Base-by-base conservation (phyloP, 2,888 invertebrate genomes). In the Macrosoma leucophasiata region DNA sequence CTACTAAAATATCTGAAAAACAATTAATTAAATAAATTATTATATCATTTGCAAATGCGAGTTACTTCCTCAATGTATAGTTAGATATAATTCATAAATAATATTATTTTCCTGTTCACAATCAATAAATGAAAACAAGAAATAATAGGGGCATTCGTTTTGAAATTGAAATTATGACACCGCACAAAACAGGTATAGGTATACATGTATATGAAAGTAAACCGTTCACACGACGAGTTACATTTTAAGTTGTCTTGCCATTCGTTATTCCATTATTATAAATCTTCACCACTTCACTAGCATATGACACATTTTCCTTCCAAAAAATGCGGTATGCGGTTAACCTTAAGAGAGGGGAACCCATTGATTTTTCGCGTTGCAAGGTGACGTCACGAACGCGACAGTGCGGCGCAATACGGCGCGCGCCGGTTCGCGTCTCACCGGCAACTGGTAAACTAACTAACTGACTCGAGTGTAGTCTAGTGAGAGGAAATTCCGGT, bases 311-410 rank as follows among this genome's bases (percentile, higher is more conserved):
- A 77, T 81, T 82, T 82, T 81, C 73, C 47, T 59, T 37, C 50
- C 39, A 59, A 74, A 77, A 82, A 82, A 81, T 84, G 82, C 82
- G 79, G 78, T 78, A 82, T 82, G 82, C 82, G 74, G 73, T 64
- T 64, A 75, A 79, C 77, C 77, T 78, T 66, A 65, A 58, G 58
- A 64, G 57, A 55, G 58, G 60, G 68, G 64, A 62, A 72, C 71
- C 71, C 78, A 82, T 84, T 77, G 82, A 82, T 84, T 82, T 81
- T 79, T 79, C 77, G 73, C 73, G 72, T 55, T 67, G 69, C 65
- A 69, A 62, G 58, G 64, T 74, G 68, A 79, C 81, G 81, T 79
- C 76, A 78, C 66, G 46, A 55, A 48, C 66, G 69, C 75, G 75
- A 64, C 67, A 62, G 58, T 54, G 33, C 50, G 40, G 50, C 53